Evolutionary conservation across 1,140 invertebrate species (phyloP).

Genomic region (Drosophila setifemur): DNA sequence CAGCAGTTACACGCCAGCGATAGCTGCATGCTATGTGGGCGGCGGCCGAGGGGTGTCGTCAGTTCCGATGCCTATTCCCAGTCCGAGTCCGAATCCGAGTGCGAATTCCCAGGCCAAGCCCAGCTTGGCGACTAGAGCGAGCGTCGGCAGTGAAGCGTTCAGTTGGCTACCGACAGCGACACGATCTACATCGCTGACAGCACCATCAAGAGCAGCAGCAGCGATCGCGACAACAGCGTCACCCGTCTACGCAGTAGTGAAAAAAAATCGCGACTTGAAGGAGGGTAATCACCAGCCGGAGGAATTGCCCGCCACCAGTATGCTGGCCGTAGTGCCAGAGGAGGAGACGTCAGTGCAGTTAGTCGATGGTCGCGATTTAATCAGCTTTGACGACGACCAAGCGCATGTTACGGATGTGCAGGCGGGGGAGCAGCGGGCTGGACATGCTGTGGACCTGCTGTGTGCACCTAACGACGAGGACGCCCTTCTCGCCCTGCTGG

Average conservation of each 20-base stretch:
- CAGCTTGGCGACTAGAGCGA: conserved; percentile 30
- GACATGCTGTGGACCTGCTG: conserved; percentile 50
- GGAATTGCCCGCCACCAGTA: conserved; percentile 22
- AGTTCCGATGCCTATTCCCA: conserved; percentile 12
- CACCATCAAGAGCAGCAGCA: conserved; percentile 1
- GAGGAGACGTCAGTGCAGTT: conserved; percentile 34
- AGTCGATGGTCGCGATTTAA: conserved; percentile 57
- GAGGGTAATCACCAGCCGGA: conserved; percentile 26
- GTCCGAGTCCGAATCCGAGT: neutral
- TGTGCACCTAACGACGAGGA: conserved; percentile 63
- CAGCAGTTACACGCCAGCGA: conserved; percentile 54
- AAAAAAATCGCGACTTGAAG: conserved; percentile 55
- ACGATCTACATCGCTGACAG: conserved; percentile 58
- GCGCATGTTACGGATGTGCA: neutral
- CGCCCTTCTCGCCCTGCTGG: conserved; percentile 29
- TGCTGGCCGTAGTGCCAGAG: conserved; percentile 67
- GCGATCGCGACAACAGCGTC: neutral
- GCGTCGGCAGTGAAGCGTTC: conserved; percentile 27
- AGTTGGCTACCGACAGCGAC: conserved; percentile 64
- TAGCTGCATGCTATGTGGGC: conserved; percentile 30
- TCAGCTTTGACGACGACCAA: conserved; percentile 75
- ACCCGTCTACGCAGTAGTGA: conserved; percentile 60
- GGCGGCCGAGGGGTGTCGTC: conserved; percentile 27
- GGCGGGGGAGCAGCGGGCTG: conserved; percentile 7
- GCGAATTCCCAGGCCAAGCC: neutral